Conservation (phyloP, 2,113 vertebrate genomes). For the Oryzias woworae region DNA sequence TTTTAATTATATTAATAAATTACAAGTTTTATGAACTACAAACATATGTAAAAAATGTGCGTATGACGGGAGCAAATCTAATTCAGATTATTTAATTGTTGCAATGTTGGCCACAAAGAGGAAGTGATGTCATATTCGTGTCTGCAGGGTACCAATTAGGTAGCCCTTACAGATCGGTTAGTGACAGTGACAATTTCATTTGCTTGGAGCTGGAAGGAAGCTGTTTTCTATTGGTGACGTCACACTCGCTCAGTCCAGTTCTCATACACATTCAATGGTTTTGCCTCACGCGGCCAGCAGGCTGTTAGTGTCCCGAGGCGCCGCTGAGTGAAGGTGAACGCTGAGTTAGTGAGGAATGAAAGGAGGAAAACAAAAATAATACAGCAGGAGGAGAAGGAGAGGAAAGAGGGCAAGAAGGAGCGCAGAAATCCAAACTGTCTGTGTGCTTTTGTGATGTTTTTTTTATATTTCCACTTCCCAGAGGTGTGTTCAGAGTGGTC, state of each 20-base stretch:
- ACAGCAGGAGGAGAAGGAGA: slow-evolving; percentile 32
- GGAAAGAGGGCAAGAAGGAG: slow-evolving; percentile 17
- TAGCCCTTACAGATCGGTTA: too few relatives aligned
- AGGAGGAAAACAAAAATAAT: slow-evolving; percentile 32
- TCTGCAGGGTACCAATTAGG: too few relatives aligned
- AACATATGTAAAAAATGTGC: too few relatives aligned
- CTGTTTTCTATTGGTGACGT: slow-evolving; percentile 2
- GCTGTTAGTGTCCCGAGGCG: slow-evolving; percentile 62
- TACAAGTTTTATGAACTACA: too few relatives aligned
- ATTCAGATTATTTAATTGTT: too few relatives aligned
- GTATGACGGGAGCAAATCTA: too few relatives aligned
- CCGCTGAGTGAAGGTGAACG: slow-evolving; percentile 53
- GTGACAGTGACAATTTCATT: too few relatives aligned
- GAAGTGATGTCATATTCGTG: too few relatives aligned
- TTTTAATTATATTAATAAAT: too few relatives aligned
- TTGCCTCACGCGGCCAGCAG: slow-evolving; percentile 44
- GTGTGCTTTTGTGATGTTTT: slow-evolving; percentile 22
- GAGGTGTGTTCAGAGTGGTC: slow-evolving; percentile 23
- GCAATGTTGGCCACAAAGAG: too few relatives aligned
- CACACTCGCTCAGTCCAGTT: neutral
- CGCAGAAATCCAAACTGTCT: slow-evolving; percentile 26
- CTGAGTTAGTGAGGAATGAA: slow-evolving; percentile 49
- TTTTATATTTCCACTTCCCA: neutral
- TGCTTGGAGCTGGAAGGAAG: too few relatives aligned
- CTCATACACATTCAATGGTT: neutral